Conservation (phyloP, 2,888 invertebrate genomes). For the Polydrusus pterygomalis region DNA sequence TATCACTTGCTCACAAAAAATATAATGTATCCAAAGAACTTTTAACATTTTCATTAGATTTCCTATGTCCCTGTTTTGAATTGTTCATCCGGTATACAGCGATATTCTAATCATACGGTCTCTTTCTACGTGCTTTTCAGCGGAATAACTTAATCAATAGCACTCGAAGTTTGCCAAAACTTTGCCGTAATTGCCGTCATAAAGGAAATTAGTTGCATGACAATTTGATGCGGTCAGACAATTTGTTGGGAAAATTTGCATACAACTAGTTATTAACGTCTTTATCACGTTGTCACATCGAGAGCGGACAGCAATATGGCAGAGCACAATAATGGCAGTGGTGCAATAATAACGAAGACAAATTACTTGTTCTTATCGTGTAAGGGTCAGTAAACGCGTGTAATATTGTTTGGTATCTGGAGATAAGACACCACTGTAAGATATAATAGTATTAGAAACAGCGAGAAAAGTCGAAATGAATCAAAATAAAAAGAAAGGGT, state of each 20-base stretch:
- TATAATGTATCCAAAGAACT: too few species aligned
- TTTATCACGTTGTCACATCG: constrained; percentile 43
- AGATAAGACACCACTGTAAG: too few species aligned
- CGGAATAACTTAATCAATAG: constrained; percentile 15
- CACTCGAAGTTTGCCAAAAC: constrained; percentile 26
- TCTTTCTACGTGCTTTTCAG: not conserved
- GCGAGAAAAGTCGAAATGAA: too few species aligned
- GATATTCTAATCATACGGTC: not conserved
- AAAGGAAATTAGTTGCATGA: constrained; percentile 38
- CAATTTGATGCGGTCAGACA: constrained; percentile 45
- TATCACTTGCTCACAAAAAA: too few species aligned
- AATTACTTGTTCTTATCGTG: constrained; percentile 32
- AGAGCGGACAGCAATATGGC: constrained; percentile 39
- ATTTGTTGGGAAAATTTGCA: constrained; percentile 39
- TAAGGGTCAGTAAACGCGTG: constrained; percentile 5
- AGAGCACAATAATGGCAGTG: constrained; percentile 18
- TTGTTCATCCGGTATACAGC: too few species aligned
- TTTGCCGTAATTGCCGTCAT: constrained; percentile 31
- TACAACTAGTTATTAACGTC: constrained; percentile 40
- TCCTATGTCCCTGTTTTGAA: too few species aligned
- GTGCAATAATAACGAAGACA: constrained; percentile 34
- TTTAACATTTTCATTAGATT: too few species aligned
- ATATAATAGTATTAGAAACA: too few species aligned
- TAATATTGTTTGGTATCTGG: not conserved
- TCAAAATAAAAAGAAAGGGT: too few species aligned